Conservation (phyloP, 1,140 invertebrate species). For the Hirudo medicinalis region DNA sequence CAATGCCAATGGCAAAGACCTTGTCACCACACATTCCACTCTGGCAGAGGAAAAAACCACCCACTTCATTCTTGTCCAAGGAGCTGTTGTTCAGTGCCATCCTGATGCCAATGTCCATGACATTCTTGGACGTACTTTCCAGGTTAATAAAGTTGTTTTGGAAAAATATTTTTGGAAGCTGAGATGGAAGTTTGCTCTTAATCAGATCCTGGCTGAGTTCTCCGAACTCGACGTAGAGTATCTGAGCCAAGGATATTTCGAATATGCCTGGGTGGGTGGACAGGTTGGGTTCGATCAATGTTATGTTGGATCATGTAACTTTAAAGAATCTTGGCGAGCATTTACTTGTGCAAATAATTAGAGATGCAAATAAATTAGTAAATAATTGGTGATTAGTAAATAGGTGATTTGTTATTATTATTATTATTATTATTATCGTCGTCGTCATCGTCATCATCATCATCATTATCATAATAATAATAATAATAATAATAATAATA, state of each 20-base stretch:
- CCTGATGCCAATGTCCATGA: neutral
- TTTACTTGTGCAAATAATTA: too few relatives aligned
- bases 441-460: too few relatives aligned
- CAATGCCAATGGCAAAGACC: neutral
- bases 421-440: too few relatives aligned
- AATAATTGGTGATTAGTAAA: too few relatives aligned
- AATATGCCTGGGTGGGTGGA: neutral
- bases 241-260: neutral
- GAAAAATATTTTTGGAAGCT: neutral
- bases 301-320: too few relatives aligned
- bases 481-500: too few relatives aligned
- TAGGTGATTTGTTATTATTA: too few relatives aligned
- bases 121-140: neutral
- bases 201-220: neutral
- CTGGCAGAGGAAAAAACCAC: neutral
- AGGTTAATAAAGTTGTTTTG: neutral
- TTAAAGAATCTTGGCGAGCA: too few relatives aligned
- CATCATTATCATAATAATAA: too few relatives aligned
- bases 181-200: neutral
- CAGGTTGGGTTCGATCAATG: too few relatives aligned
- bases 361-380: too few relatives aligned
- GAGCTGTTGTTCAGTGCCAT: neutral
- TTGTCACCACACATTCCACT: too few relatives aligned
- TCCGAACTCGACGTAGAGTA: neutral
- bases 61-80: constrained; percentile 4